Evolutionary conservation across 2,888 invertebrate genomes (phyloP).

Genomic region (Perdita meconis): DNA sequence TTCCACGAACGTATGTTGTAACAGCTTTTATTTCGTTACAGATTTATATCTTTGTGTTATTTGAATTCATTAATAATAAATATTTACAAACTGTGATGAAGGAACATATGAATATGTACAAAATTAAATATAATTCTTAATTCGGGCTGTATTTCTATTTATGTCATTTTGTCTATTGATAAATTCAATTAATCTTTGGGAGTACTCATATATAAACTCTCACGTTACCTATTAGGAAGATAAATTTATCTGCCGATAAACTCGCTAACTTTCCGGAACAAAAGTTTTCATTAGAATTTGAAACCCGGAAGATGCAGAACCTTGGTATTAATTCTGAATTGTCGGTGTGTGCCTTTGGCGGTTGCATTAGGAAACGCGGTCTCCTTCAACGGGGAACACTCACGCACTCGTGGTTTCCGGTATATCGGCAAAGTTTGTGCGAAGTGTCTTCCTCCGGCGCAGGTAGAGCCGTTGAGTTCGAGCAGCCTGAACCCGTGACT

Average conservation of each 20-base stretch:
- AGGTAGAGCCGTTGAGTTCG: conserved; percentile 59
- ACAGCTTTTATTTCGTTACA: no score
- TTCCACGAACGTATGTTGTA: no score
- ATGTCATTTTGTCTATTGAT: no score
- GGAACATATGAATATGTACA: no score
- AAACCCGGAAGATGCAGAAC: conserved; percentile 33
- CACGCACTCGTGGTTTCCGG: conserved; percentile 64
- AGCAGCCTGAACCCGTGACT: conserved; percentile 60
- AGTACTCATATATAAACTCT: not conserved
- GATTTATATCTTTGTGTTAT: no score
- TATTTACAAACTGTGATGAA: no score
- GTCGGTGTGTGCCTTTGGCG: conserved; percentile 54
- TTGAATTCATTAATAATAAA: no score
- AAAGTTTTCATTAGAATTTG: conserved; percentile 57
- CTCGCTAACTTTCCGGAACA: conserved; percentile 5
- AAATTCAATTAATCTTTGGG: conserved; percentile 19
- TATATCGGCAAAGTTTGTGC: conserved; percentile 75
- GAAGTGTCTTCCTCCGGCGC: conserved; percentile 69
- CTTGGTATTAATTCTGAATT: conserved; percentile 66
- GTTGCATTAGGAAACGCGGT: conserved; percentile 41
- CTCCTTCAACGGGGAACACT: conserved; percentile 52
- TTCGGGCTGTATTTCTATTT: no score
- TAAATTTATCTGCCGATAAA: not conserved
- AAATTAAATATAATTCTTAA: no score
- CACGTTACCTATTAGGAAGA: no score